Evolutionary conservation across 2,797 vertebrate genomes (phyloP), one percentile per base, ranked within the genome.

Genomic region (Enteromius trimaculatus): DNA sequence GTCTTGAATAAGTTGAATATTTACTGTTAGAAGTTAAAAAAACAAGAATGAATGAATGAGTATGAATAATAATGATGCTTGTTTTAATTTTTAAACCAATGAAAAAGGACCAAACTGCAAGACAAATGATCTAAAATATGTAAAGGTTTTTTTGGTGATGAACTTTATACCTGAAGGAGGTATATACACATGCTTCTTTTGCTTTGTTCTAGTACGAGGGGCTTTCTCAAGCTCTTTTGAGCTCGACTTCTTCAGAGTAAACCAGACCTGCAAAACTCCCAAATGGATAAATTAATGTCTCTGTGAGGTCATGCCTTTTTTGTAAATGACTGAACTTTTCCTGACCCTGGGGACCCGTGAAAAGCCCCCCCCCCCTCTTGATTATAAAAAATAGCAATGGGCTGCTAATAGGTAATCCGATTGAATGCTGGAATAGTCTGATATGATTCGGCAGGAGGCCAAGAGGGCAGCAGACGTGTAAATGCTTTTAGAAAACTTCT

Each of bases 381-480:
- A 92, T 92, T 92, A 92, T 93, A 92, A 93, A 93, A 93, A 92
- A 93, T 93, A 89, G 92, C 91, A 91, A 88, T 70, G 76, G 90
- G 90, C 79, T 82, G 82, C 91, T 91, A 92, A 93, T 91, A 90
- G 89, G 83, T 91, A 90, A 91, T 91, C 91, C 90, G 89, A 92
- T 94, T 81, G 90, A 89, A 88, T 53, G 0, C 82, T 84, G 90
- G 90, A 90, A 91, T 84, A 91, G 90, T 88, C 88, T 91, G 88
- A 87, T 87, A 89, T 87, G 83, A 86, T 86, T 90, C 89, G 84
- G 84, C 88, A 90, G 90, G 91, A 91, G 87, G 87, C 86, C 37
- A 75, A 84, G 86, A 88, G 89, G 85, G 84, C 87, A 87, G 78
- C 89, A 91, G 92, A 92, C 87, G 85, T 89, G 89, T 88, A 92